These are phyloP conservation scores for Apotomis capreana DNA, from an alignment of 2,888 invertebrate genomes.

Conservation along the genomic window DNA sequence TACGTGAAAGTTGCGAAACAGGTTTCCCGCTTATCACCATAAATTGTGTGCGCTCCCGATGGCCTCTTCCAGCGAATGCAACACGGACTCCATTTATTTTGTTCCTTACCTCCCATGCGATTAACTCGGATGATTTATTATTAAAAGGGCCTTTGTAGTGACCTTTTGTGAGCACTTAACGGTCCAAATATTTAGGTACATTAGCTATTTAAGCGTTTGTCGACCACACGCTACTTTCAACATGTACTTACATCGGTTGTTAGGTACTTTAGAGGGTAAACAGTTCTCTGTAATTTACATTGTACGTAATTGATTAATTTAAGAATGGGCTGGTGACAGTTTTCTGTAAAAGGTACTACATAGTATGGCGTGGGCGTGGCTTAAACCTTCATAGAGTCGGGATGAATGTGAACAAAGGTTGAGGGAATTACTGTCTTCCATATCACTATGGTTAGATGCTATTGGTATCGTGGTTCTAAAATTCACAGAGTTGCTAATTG, in stretches of 20 bases:
- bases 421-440: too few relatives aligned
- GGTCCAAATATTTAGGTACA: slow-evolving; percentile 60
- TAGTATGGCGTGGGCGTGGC: too few relatives aligned
- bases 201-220: slow-evolving; percentile 48
- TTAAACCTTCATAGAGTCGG: too few relatives aligned
- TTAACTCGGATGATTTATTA: slow-evolving; percentile 67
- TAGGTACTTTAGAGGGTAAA: slow-evolving; percentile 17
- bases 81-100: slow-evolving; percentile 32
- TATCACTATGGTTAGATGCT: too few relatives aligned
- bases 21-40: slow-evolving; percentile 7
- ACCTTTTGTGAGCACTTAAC: slow-evolving; percentile 60
- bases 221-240: slow-evolving; percentile 38
- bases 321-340: not conserved
- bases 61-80: slow-evolving; percentile 30
- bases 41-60: slow-evolving; percentile 4
- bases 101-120: slow-evolving; percentile 48
- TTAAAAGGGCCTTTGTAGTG: slow-evolving; percentile 60
- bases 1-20: not conserved
- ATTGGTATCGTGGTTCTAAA: too few relatives aligned
- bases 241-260: slow-evolving; percentile 26
- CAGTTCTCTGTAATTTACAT: slow-evolving; percentile 24
- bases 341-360: not conserved
- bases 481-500: too few relatives aligned
- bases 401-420: too few relatives aligned
- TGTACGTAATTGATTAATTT: slow-evolving; percentile 15